Percentiles rank a stretch among this genome's conserved stretches.
These are phyloP conservation scores for Mormyrus lacerda DNA, from an alignment of 2,113 vertebrate genomes.

Conservation along the genomic window DNA sequence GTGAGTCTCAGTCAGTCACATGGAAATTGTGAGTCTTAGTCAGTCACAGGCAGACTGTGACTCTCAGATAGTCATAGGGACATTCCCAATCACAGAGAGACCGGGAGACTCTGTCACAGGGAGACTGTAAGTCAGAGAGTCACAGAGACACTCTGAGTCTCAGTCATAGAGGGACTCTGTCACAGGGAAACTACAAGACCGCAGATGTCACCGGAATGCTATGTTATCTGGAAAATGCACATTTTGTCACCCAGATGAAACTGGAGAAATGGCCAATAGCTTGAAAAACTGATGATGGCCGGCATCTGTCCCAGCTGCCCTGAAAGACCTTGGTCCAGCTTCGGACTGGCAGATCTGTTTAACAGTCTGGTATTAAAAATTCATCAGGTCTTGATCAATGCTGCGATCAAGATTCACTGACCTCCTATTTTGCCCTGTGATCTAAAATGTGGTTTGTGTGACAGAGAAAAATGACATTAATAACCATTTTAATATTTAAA, in stretches of 20 bases:
- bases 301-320: constrained; percentile 25
- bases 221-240: background rate
- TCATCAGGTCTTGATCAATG: constrained; percentile 37
- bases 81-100: background rate
- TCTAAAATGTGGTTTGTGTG: constrained; percentile 12
- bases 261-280: constrained; percentile 25
- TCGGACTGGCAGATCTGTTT: constrained; percentile 32
- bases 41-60: background rate
- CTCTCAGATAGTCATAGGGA: background rate
- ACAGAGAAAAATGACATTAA: constrained; percentile 36
- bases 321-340: constrained; percentile 34
- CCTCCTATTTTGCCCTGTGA: constrained; percentile 31
- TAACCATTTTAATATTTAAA: constrained; percentile 42
- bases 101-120: background rate
- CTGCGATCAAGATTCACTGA: constrained; percentile 26
- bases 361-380: constrained; percentile 37
- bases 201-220: background rate
- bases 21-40: background rate
- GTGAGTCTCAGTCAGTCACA: background rate
- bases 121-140: background rate
- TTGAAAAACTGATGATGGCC: constrained; percentile 24
- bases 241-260: constrained; percentile 23
- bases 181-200: background rate
- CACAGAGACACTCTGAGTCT: background rate
- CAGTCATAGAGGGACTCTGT: background rate